Conservation (phyloP, 2,797 vertebrate genomes). For the Rhinella marina region DNA sequence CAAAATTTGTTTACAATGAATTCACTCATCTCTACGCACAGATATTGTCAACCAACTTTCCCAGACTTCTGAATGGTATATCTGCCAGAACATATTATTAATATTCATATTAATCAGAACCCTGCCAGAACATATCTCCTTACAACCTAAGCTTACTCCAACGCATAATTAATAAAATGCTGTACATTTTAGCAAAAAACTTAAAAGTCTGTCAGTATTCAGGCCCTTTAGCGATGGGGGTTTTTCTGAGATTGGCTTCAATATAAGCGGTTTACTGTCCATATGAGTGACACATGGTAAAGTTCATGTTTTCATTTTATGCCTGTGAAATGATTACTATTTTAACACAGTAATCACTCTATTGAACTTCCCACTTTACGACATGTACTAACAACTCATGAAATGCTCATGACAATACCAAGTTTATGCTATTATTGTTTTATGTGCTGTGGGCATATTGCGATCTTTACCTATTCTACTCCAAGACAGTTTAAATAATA, state of each 20-base stretch:
- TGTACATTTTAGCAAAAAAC: not conserved
- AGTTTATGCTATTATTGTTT: conserved; percentile 14
- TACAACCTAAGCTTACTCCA: not conserved
- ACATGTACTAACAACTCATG: conserved; percentile 26
- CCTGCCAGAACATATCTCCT: not conserved
- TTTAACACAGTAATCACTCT: not conserved
- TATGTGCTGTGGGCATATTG: conserved; percentile 20
- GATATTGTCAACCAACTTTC: not conserved
- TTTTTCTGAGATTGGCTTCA: not conserved
- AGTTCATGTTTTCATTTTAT: not conserved
- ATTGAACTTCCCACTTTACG: not conserved
- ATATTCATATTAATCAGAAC: not conserved
- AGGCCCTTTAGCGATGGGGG: not conserved
- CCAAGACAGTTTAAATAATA: conserved; percentile 26
- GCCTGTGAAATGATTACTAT: not conserved
- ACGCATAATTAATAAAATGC: not conserved
- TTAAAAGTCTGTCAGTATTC: not conserved
- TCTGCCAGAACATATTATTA: not conserved
- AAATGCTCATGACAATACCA: conserved; percentile 26
- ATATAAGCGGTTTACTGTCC: not conserved
- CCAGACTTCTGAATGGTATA: not conserved
- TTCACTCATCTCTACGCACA: too few species aligned
- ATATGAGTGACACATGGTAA: not conserved
- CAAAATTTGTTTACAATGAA: too few species aligned
- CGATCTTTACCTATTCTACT: conserved; percentile 35